phyloP scores from a whole-genome alignment of 2,113 vertebrate species.

The Gnathonemus echidnorhynchus region DNA sequence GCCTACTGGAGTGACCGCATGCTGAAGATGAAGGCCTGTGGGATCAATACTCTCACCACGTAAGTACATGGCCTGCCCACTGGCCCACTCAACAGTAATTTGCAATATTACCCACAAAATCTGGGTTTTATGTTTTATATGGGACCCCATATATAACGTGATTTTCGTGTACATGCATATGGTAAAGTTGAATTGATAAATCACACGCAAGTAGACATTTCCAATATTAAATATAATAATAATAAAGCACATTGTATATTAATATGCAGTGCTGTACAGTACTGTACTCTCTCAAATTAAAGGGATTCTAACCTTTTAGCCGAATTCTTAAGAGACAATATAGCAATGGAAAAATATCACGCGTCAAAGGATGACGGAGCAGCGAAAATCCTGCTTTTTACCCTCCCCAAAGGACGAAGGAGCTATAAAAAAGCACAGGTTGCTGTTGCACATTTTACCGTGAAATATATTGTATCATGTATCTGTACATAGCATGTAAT shows the following conservation, averaged over 20 bases:
- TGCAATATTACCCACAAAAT: background rate
- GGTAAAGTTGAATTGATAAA: background rate
- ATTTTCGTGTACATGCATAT: background rate
- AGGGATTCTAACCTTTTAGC: background rate
- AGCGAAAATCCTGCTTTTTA: background rate
- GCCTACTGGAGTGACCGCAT: conserved; percentile 81
- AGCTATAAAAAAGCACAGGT: background rate
- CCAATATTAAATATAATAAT: background rate
- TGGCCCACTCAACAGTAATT: background rate
- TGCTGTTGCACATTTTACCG: background rate
- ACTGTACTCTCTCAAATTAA: background rate
- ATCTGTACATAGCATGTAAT: background rate
- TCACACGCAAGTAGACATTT: background rate
- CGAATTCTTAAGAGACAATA: background rate
- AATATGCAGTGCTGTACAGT: background rate
- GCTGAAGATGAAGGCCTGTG: conserved; percentile 64
- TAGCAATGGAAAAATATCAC: background rate
- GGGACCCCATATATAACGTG: background rate
- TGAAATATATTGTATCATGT: background rate
- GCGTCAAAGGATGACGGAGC: background rate
- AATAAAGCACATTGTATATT: background rate
- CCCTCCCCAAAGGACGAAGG: background rate
- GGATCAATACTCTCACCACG: conserved; percentile 88
- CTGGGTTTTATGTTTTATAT: background rate
- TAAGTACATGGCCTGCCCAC: conserved; percentile 41